Evolutionary conservation across 2,888 invertebrate species (phyloP).

Genomic region (Torymus aiolomorphi): DNA sequence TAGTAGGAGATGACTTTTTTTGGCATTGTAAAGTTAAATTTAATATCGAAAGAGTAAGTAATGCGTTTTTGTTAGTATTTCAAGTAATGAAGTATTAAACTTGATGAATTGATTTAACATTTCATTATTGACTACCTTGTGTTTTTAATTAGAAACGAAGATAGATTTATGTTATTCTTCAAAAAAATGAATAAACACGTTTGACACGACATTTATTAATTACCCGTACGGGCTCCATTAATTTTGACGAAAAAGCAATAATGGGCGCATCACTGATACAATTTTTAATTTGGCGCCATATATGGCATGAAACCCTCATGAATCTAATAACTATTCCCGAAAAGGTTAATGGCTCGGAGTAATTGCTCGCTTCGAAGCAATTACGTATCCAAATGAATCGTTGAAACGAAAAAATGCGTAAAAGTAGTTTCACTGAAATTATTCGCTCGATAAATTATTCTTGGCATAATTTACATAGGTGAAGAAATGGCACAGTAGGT

Average conservation of each 20-base stretch:
- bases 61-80: no score
- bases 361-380: slow-evolving; percentile 17
- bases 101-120: no score
- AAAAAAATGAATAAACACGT: no score
- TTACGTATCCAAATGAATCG: slow-evolving; percentile 8
- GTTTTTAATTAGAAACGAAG: no score
- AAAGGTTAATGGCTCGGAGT: slow-evolving; percentile 12
- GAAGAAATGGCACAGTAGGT: neutral
- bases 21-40: no score
- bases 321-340: slow-evolving; percentile 23
- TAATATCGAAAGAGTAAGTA: no score
- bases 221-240: no score
- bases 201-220: no score
- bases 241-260: neutral
- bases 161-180: no score
- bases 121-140: no score
- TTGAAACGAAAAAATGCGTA: neutral
- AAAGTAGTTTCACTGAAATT: slow-evolving; percentile 30
- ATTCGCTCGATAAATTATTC: slow-evolving; percentile 40
- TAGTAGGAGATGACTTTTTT: no score
- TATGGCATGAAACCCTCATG: neutral
- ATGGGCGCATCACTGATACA: neutral
- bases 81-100: no score
- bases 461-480: neutral
- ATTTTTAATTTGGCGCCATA: slow-evolving; percentile 30